Evolutionary conservation across 2,888 invertebrate genomes (phyloP), one percentile per base, ranked within the genome.

Genomic region (Scaptomyza tumidula): DNA sequence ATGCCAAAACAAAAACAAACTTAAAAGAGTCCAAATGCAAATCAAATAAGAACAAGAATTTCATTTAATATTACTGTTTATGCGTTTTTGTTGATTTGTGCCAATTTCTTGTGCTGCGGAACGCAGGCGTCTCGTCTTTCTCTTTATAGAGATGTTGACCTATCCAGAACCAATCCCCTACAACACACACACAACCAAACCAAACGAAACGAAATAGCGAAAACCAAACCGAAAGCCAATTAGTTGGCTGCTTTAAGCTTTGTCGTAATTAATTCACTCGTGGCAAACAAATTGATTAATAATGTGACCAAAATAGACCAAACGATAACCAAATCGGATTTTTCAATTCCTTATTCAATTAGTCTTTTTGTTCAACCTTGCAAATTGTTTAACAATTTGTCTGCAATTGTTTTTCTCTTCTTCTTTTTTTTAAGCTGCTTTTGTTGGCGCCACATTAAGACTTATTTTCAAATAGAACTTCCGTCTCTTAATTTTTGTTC

Each of bases 81-180:
- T 13, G 35, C 13, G 13, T 37, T 11, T 39, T 54, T 67, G 67
- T 53, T 60, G 67, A 56, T 57, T 46, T 72, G 72, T 72, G 58
- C 75, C 72, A 72, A 52, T 62, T 41, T 71, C 46, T 44, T 14
- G 31, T n/a, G n/a, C n/a, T 35, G 52, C 19, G 37, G 39, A 54
- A 61, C 55, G 72, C 57, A 69, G 72, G 72, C n/a, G n/a, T n/a
- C n/a, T n/a, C 52, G 72, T 72, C 72, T 75, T 75, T 72, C 72
- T 75, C 0, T 48, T 14, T 48, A 6, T n/a, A 35, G 33, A 19
- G 43, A 67, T 62, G 46, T 75, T 58, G 57, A 41, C 53, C 69
- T 43, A 68, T 50, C 56, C 50, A 67, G 75, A 61, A 39, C 75
- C 60, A 71, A 71, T 74, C 69, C 75, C 68, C 16, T 31, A 16